These are phyloP conservation scores for Eristalinus aeneus DNA, from an alignment of 2,888 invertebrate genomes.

Conservation along the genomic window DNA sequence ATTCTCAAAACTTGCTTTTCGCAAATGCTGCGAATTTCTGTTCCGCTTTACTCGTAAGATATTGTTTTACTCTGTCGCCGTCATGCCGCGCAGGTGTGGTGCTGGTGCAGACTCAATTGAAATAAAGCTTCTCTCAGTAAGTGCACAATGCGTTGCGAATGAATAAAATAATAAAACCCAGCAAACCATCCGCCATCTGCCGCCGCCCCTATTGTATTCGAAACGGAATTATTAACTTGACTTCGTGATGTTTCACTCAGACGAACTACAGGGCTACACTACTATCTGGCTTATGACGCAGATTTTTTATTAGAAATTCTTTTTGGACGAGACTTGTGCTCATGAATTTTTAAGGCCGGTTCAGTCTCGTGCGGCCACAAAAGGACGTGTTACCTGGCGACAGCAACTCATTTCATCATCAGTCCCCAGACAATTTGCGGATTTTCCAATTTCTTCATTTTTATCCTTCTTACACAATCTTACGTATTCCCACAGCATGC, in stretches of 20 bases:
- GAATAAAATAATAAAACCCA: neutral
- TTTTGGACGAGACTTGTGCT: slow-evolving; percentile 51
- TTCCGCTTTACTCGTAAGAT: neutral
- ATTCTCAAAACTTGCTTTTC: too few relatives aligned
- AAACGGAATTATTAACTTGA: slow-evolving; percentile 18
- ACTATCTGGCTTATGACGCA: slow-evolving; percentile 1
- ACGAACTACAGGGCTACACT: slow-evolving; percentile 8
- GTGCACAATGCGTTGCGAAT: neutral
- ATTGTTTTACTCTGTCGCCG: neutral
- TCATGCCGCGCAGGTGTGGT: neutral
- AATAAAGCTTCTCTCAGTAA: neutral
- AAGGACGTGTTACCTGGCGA: slow-evolving; percentile 69
- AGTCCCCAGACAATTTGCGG: slow-evolving; percentile 68
- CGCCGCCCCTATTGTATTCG: slow-evolving; percentile 14
- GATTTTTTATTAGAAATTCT: slow-evolving; percentile 62
- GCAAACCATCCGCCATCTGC: neutral
- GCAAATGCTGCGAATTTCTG: neutral
- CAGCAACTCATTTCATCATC: slow-evolving; percentile 68
- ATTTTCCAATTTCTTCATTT: slow-evolving; percentile 70
- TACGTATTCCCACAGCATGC: neutral
- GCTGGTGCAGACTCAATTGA: neutral
- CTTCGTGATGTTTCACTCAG: slow-evolving; percentile 16
- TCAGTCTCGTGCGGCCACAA: slow-evolving; percentile 41
- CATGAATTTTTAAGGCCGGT: slow-evolving; percentile 63
- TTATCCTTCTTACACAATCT: slow-evolving; percentile 31